Evolutionary conservation across 2,797 vertebrate genomes (phyloP).

Genomic region (Heliangelus exortis): DNA sequence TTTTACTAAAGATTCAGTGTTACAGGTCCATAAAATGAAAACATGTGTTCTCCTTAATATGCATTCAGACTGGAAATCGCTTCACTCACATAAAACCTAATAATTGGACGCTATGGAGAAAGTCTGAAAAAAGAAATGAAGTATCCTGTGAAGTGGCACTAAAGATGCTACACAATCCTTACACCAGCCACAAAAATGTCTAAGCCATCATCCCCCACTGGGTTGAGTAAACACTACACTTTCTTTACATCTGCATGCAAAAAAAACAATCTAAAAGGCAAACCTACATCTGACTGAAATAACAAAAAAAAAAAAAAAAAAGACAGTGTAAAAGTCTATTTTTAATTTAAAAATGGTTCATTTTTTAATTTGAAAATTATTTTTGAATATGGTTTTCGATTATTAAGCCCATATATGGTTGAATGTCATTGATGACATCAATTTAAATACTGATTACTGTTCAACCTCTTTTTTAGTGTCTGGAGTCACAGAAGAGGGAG

Average conservation of each 20-base stretch:
- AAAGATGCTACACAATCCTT: slow-evolving; percentile 5
- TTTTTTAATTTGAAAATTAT: not conserved
- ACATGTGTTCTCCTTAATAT: slow-evolving; percentile 59
- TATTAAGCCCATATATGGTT: not conserved
- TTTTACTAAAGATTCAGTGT: slow-evolving; percentile 45
- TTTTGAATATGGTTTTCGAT: not conserved
- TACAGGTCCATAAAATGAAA: slow-evolving; percentile 65
- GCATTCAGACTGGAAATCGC: slow-evolving; percentile 25
- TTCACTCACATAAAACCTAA: slow-evolving; percentile 55
- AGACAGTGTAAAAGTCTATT: not conserved
- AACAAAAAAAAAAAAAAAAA: not conserved
- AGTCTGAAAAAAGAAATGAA: slow-evolving; percentile 55
- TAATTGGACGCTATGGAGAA: slow-evolving; percentile 40
- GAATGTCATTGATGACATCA: not conserved
- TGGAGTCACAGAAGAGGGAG: not conserved
- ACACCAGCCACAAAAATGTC: slow-evolving; percentile 25
- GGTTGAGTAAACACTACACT: not conserved
- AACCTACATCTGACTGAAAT: not conserved
- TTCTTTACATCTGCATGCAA: not conserved
- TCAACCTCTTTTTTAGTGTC: not conserved
- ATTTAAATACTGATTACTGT: not conserved
- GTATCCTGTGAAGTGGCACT: slow-evolving; percentile 38
- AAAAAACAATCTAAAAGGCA: not conserved
- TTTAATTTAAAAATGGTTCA: not conserved
- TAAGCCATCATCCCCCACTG: not conserved